Conservation (phyloP, 30 jellyfish, hydroid and myxozoan genomes). For the Turritopsis rubra region DNA sequence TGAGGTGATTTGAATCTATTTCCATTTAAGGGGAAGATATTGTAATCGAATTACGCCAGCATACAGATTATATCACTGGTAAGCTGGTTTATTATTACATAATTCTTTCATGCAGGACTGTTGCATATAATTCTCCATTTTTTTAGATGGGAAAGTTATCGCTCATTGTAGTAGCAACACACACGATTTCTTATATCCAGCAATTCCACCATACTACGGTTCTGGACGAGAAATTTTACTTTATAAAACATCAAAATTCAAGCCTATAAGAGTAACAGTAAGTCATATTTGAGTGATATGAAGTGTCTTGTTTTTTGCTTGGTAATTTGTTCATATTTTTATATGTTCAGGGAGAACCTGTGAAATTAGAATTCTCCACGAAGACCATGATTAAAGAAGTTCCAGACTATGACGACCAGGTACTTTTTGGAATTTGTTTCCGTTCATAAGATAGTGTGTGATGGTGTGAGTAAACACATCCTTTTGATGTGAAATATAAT, state of each 20-base stretch:
- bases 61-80: constrained; percentile 96
- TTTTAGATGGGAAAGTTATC: constrained; percentile 90
- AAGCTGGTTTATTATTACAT: no score
- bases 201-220: constrained; percentile 96
- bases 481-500: no score
- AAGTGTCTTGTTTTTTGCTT: no score
- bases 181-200: constrained; percentile 90
- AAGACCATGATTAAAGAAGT: constrained; percentile 87
- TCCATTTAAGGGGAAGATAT: constrained; percentile 78
- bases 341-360: constrained; percentile 99
- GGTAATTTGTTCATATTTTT: no score
- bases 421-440: constrained; percentile 14
- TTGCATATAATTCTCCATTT: background rate
- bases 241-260: constrained; percentile 90
- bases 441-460: background rate
- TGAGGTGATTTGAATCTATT: background rate
- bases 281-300: background rate
- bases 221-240: constrained; percentile 91
- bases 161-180: constrained; percentile 98
- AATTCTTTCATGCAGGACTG: background rate
- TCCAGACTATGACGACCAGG: constrained; percentile 55
- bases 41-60: constrained; percentile 84
- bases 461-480: background rate
- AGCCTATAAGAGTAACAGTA: constrained; percentile 94
- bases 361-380: constrained; percentile 90